Base-by-base conservation (phyloP, 92 coral and sea anemone species). In the Umimayanthus chanpuru region DNA sequence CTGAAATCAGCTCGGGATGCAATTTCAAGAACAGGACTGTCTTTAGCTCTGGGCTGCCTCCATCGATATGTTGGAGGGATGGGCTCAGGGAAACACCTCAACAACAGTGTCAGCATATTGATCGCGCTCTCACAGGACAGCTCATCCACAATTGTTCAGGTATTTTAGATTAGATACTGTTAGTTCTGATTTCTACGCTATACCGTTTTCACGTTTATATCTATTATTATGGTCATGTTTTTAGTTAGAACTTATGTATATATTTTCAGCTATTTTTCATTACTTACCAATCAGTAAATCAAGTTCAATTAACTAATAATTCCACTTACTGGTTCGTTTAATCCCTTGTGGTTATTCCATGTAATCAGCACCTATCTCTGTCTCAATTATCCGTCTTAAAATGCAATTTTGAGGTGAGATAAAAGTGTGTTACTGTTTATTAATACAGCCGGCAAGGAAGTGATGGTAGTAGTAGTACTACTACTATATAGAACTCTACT, bases 51-150 rank as follows among this genome's bases (percentile, higher is more conserved):
- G 66, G 99, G 99, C 16, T 97, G 99, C 75, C 93, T 97, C 23
- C 99, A 97, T 91, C 96, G 99, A 29, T 97, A 97, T 86, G 99
- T 97, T 67, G 99, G 99, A 26, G 99, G 99, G 56, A 97, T 97
- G 99, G 99, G 98, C 21, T 95, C 99, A 44, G 99, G 99, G 8
- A 98, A 97, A 81, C 99, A 97, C 72, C 92, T 96, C 4, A 96
- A 95, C 88, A 95, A 95, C 26, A 97, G 99, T 77, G 99, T 97
- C 53, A 97, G 99, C 88, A 97, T 97, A 30, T 85, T 97, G 25
- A 90, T 97, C 40, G 99, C 99, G 25, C 93, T 97, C 73, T 94
- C 99, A 82, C 96, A 97, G 92, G 99, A 97, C 89, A 95, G 88
- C 89, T 95, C 99, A 11, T 97, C 99, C 10, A 91, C 99, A 5